Conservation (phyloP, 2,113 vertebrate genomes). For the Heterochromis multidens region DNA sequence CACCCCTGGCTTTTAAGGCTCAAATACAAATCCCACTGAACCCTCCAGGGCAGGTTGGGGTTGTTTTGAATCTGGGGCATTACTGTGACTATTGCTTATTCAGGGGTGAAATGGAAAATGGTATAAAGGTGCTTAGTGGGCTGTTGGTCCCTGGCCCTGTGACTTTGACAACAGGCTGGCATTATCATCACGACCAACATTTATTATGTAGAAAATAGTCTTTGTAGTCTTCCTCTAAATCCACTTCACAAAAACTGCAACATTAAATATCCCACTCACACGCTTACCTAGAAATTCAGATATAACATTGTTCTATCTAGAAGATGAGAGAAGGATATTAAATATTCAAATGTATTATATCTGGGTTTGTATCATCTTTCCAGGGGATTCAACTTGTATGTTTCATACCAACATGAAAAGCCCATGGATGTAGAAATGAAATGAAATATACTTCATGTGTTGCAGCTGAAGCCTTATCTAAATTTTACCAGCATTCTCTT, state of each 20-base stretch:
- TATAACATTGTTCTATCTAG: not conserved
- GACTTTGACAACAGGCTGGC: not conserved
- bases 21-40: not conserved
- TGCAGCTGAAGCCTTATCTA: not conserved
- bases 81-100: not conserved
- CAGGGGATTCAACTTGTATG: not conserved
- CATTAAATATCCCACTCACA: not conserved
- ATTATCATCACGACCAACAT: not conserved
- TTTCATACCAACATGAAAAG: not conserved
- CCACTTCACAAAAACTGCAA: not conserved
- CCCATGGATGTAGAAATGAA: not conserved
- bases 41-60: not conserved
- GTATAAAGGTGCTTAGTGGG: not conserved
- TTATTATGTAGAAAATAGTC: not conserved
- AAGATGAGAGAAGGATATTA: not conserved
- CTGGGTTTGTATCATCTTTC: not conserved
- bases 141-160: not conserved
- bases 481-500: not conserved
- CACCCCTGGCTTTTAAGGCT: not conserved
- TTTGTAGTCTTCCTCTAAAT: not conserved
- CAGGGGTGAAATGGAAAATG: slow-evolving; percentile 5
- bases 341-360: not conserved
- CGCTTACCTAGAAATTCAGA: not conserved
- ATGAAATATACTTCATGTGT: not conserved
- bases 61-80: not conserved